phyloP scores from a whole-genome alignment of 2,113 vertebrate species.

The Vidua chalybeata region DNA sequence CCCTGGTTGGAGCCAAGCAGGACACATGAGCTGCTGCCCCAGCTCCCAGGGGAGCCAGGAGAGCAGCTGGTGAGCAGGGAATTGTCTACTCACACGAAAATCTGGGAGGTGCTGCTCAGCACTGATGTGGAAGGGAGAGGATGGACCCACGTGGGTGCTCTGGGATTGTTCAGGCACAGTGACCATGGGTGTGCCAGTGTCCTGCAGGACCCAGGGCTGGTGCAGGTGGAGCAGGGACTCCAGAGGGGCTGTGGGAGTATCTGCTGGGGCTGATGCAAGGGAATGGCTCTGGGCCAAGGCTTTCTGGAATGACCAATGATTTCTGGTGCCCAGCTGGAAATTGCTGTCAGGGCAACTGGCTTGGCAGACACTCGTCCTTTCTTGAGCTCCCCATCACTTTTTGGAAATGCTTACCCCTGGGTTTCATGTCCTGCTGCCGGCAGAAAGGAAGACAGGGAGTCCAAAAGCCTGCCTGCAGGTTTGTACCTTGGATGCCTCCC shows the following conservation, averaged over 20 bases:
- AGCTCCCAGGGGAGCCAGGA: neutral
- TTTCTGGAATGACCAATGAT: neutral
- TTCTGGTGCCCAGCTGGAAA: neutral
- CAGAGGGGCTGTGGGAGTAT: neutral
- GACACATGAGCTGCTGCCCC: neutral
- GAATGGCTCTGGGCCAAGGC: neutral
- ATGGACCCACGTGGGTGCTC: neutral
- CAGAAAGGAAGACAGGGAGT: neutral
- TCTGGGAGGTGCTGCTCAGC: neutral
- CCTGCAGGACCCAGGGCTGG: neutral
- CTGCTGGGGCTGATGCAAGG: neutral
- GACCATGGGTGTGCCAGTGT: neutral
- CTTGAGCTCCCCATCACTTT: neutral
- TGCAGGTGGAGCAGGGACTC: neutral
- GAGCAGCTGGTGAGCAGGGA: neutral
- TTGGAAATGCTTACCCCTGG: neutral
- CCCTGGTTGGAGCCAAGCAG: neutral
- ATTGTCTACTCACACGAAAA: fast-evolving
- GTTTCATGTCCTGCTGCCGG: neutral
- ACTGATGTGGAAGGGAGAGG: fast-evolving
- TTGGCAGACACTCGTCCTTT: neutral
- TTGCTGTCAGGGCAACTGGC: neutral
- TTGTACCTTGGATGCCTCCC: neutral
- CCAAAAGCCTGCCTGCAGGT: neutral
- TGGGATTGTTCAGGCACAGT: fast-evolving